Conservation (phyloP, 2,888 invertebrate genomes). For the Drosophila phalerata region DNA sequence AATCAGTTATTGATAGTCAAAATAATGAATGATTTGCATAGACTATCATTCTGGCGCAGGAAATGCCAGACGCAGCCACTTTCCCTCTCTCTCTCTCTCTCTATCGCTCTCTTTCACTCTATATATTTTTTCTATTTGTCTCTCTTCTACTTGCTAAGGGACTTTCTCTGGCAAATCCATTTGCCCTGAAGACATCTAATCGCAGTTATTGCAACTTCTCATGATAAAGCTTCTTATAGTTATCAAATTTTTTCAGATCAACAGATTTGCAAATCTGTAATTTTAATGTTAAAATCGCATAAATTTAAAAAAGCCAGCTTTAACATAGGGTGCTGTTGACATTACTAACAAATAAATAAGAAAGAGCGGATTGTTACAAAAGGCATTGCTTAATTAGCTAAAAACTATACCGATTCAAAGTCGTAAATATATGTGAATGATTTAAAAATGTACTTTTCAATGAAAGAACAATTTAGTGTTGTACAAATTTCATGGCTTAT, state of each 20-base stretch:
- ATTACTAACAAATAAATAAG: too few relatives aligned
- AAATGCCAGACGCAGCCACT: slow-evolving; percentile 16
- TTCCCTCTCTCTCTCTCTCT: not conserved
- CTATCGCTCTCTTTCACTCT: not conserved
- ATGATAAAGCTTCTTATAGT: slow-evolving; percentile 4
- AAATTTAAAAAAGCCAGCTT: too few relatives aligned
- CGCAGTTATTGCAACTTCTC: slow-evolving; percentile 9
- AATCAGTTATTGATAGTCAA: slow-evolving; percentile 77
- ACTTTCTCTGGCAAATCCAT: slow-evolving; percentile 10
- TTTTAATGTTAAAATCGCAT: slow-evolving; percentile 1
- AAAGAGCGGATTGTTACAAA: too few relatives aligned
- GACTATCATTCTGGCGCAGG: slow-evolving; percentile 21
- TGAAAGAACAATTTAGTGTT: too few relatives aligned
- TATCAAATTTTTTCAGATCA: slow-evolving; percentile 8
- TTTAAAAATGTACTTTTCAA: too few relatives aligned
- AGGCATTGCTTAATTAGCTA: too few relatives aligned
- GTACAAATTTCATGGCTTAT: too few relatives aligned
- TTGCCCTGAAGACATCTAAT: slow-evolving; percentile 22
- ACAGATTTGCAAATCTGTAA: slow-evolving; percentile 1
- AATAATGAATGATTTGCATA: slow-evolving; percentile 72
- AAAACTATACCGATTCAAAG: too few relatives aligned
- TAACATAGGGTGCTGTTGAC: not conserved
- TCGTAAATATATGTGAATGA: too few relatives aligned
- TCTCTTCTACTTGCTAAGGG: slow-evolving; percentile 5
- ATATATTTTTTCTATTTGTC: not conserved